phyloP scores from a whole-genome alignment of 2,797 vertebrate genomes.

The Mareca penelope region DNA sequence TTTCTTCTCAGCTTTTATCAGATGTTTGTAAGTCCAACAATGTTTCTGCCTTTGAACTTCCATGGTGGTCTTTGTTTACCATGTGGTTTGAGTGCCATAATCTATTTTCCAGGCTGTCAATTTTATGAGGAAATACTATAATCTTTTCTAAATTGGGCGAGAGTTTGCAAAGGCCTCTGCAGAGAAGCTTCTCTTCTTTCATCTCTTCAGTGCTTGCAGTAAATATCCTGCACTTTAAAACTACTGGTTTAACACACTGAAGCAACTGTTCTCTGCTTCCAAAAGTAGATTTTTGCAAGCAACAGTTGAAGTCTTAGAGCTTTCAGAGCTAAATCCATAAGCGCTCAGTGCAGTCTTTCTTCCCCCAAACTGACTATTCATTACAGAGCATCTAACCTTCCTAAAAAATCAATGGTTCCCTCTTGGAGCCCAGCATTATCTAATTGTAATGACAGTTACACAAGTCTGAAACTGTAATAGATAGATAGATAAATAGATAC shows the following conservation, averaged over 20 bases:
- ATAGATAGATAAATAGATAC: not conserved
- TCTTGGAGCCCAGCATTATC: not conserved
- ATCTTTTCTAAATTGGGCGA: not conserved
- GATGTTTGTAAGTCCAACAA: not conserved
- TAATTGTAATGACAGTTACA: not conserved
- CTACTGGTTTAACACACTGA: not conserved
- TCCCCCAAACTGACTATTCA: not conserved
- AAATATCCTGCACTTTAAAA: not conserved
- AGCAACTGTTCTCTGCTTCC: not conserved
- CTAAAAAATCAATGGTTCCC: not conserved
- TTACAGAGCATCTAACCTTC: not conserved
- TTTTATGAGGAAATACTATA: slow-evolving; percentile 21
- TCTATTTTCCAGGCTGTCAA: not conserved
- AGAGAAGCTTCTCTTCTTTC: not conserved
- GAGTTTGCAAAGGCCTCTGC: not conserved
- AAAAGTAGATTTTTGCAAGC: not conserved
- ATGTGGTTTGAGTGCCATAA: not conserved
- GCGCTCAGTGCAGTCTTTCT: not conserved
- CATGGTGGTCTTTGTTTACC: not conserved
- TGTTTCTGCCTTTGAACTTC: not conserved
- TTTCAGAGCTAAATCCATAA: not conserved
- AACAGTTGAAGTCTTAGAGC: not conserved
- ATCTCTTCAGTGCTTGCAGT: not conserved
- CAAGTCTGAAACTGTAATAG: not conserved
- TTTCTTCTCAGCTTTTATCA: not conserved